Evolutionary conservation across 2,113 vertebrate genomes (phyloP).

Genomic region (Phrynosoma blainvillii): DNA sequence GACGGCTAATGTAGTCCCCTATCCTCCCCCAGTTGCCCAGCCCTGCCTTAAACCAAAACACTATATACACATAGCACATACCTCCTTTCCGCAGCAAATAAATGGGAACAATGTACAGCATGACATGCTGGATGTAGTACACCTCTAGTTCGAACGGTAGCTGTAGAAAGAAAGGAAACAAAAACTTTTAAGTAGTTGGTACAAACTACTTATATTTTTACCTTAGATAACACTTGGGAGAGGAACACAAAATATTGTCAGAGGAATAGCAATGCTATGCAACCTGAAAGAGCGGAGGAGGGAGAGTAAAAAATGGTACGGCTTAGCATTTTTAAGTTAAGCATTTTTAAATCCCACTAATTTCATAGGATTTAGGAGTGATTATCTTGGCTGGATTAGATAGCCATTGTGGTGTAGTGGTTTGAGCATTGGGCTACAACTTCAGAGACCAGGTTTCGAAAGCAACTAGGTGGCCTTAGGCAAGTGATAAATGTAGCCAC

Average conservation of each 20-base stretch:
- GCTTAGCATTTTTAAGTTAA: no score
- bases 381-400: not conserved
- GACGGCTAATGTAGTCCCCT: no score
- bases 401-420: no score
- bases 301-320: not conserved
- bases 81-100: constrained; percentile 97
- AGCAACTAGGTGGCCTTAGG: no score
- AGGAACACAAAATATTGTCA: not conserved
- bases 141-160: constrained; percentile 96
- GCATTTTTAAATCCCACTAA: not conserved
- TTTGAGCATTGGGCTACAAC: no score
- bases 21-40: no score
- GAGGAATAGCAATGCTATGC: no score
- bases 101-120: constrained; percentile 95
- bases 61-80: constrained; percentile 65
- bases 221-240: not conserved
- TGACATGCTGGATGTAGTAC: constrained; percentile 98
- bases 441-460: no score
- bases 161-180: constrained; percentile 73
- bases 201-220: not conserved
- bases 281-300: not conserved
- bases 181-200: constrained; percentile 45
- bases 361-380: not conserved
- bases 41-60: not conserved
- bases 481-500: no score